Conservation (phyloP, 2,888 invertebrate species). For the Calameuta pallipes region DNA sequence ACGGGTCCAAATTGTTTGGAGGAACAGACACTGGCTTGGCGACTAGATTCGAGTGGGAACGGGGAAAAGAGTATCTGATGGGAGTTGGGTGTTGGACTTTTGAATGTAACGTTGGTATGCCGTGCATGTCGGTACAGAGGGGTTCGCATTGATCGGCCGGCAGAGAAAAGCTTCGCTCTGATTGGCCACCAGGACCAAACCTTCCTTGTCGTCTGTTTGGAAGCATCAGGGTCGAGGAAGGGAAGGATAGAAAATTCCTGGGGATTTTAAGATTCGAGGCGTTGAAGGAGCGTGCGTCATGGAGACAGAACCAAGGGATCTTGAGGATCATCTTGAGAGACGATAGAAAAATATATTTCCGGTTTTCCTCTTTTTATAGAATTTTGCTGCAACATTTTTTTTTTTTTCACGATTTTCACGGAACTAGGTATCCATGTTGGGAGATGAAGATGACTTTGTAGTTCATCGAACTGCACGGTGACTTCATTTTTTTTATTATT, state of each 20-base stretch:
- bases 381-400: not conserved
- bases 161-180: constrained; percentile 50
- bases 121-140: constrained; percentile 59
- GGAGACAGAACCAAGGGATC: not conserved
- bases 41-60: constrained; percentile 19
- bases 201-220: constrained; percentile 37
- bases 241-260: not conserved
- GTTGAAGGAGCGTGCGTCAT: not conserved
- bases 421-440: not conserved
- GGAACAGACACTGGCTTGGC: constrained; percentile 27
- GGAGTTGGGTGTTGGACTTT: not conserved
- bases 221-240: not conserved
- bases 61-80: not conserved
- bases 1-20: constrained; percentile 12
- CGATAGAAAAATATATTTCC: constrained; percentile 28
- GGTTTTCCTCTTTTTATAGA: constrained; percentile 32
- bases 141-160: constrained; percentile 62
- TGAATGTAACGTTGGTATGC: constrained; percentile 36
- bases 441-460: not conserved
- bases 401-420: not conserved
- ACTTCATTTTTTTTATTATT: not conserved
- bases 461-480: not conserved
- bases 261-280: not conserved
- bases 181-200: constrained; percentile 48
- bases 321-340: not conserved